phyloP scores from a whole-genome alignment of 2,888 invertebrate genomes.

The Hirtodrosophila cameraria region DNA sequence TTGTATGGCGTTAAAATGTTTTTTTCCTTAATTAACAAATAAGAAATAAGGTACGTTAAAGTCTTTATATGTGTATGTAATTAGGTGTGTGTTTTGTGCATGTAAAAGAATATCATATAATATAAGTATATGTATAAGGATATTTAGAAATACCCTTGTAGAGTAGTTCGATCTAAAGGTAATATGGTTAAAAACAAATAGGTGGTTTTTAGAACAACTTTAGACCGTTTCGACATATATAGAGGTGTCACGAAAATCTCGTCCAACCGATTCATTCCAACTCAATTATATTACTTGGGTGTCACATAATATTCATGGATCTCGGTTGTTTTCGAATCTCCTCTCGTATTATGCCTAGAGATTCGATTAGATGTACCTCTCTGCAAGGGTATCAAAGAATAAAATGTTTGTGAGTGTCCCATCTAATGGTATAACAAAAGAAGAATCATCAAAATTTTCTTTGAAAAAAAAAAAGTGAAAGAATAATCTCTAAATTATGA shows the following conservation, averaged over 20 bases:
- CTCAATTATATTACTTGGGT: too few species aligned
- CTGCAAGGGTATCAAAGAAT: slow-evolving; percentile 13
- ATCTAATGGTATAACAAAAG: slow-evolving; percentile 40
- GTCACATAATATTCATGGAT: too few species aligned
- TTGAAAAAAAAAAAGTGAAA: slow-evolving; percentile 14
- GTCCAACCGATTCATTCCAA: too few species aligned
- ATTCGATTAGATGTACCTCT: neutral
- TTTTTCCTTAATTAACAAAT: neutral
- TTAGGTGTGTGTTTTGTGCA: slow-evolving; percentile 3
- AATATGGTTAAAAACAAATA: too few species aligned
- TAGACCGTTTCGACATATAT: too few species aligned
- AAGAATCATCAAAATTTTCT: slow-evolving; percentile 8
- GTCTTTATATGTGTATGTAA: too few species aligned
- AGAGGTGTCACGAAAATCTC: too few species aligned
- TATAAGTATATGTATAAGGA: slow-evolving; percentile 4
- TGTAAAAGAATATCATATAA: slow-evolving; percentile 8
- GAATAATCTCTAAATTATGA: slow-evolving; percentile 2
- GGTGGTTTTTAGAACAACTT: too few species aligned
- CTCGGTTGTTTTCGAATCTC: too few species aligned
- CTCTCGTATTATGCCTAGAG: too few species aligned
- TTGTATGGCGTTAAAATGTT: neutral
- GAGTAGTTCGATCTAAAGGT: too few species aligned
- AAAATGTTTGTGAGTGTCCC: slow-evolving; percentile 44
- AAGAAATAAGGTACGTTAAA: slow-evolving; percentile 5
- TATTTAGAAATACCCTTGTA: neutral